Base-by-base conservation (phyloP, 2,797 vertebrate species). In the Diplodus sargus region DNA sequence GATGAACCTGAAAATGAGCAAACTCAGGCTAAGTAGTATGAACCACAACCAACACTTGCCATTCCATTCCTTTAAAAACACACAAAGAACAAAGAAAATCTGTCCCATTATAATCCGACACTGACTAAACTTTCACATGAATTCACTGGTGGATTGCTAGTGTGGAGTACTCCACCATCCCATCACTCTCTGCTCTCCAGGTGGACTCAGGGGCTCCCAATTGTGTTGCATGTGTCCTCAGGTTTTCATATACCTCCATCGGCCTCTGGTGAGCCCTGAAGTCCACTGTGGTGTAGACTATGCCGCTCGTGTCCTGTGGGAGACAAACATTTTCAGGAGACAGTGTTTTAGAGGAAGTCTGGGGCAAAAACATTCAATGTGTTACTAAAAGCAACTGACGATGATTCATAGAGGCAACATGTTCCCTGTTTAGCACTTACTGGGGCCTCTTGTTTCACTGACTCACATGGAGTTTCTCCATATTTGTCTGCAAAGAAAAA, bases 221-320 rank as follows among this genome's bases (percentile, higher is more conserved):
- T 76, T 17, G 70, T 17, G 70, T 76, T 59, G 62, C 83, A 18
- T 73, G 56, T 22, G 63, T 66, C 64, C 56, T 75, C 62, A 93
- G 56, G 80, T 95, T 95, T 68, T 67, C 91, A 7, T 94, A 94
- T 20, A 95, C 47, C 64, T 86, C 83, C 30, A 74, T 43, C 0
- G 81, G 78, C 65, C 86, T 85, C 71, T 83, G 75, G 60, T 83
- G 73, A 51, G 74, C 78, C 60, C 69, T 90, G 77, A 95, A 95
- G 70, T 94, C 81, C 82, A 96, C 92, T 8, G 91, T 87, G 22
- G 91, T 90, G 91, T 95, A 95, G 78, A 94, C 67, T 3, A 94
- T 52, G 18, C 78, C 28, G 2, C 79, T 78, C 16, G 15, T 75
- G 51, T 95, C 93, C 88, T 96, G 75, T 11, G 68, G 59, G 47